Evolutionary conservation across 2,113 vertebrate genomes (phyloP).

Genomic region (Oryctolagus cuniculus): DNA sequence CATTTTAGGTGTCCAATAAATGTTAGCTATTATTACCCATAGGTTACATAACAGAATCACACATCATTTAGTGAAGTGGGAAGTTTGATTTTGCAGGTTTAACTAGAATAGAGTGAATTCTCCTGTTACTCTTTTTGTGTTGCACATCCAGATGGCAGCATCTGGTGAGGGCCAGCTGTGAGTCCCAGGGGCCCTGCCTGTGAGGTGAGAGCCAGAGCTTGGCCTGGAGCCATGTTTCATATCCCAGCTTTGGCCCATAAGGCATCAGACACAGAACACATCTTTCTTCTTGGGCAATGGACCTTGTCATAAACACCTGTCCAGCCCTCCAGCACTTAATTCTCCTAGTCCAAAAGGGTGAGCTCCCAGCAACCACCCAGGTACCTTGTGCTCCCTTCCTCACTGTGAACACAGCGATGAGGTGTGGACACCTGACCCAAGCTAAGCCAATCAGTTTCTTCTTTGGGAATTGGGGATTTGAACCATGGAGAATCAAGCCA

Average conservation of each 20-base stretch:
- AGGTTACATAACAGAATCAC: slow-evolving; percentile 70
- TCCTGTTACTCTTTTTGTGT: slow-evolving; percentile 48
- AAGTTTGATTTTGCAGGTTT: slow-evolving; percentile 66
- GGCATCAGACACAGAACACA: not conserved
- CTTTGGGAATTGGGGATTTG: not conserved
- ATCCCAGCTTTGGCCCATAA: not conserved
- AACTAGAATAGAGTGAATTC: slow-evolving; percentile 60
- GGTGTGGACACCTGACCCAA: not conserved
- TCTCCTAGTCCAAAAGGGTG: not conserved
- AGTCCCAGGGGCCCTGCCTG: not conserved
- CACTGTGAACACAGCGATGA: not conserved
- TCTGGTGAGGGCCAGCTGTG: slow-evolving; percentile 51
- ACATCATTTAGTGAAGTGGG: slow-evolving; percentile 71
- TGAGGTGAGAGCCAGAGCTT: not conserved
- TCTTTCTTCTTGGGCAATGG: slow-evolving; percentile 2
- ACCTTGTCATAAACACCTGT: not conserved
- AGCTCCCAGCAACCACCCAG: not conserved
- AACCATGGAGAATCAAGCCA: not conserved
- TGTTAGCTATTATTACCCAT: slow-evolving; percentile 58
- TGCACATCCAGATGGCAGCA: not conserved
- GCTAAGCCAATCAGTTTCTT: slow-evolving; percentile 3
- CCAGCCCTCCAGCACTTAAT: not conserved
- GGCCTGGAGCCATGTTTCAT: slow-evolving; percentile 10
- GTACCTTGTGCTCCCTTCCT: not conserved
- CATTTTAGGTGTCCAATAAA: slow-evolving; percentile 61